Base-by-base conservation (phyloP, 2,888 invertebrate species). In the Scrobipalpa atriplicella region DNA sequence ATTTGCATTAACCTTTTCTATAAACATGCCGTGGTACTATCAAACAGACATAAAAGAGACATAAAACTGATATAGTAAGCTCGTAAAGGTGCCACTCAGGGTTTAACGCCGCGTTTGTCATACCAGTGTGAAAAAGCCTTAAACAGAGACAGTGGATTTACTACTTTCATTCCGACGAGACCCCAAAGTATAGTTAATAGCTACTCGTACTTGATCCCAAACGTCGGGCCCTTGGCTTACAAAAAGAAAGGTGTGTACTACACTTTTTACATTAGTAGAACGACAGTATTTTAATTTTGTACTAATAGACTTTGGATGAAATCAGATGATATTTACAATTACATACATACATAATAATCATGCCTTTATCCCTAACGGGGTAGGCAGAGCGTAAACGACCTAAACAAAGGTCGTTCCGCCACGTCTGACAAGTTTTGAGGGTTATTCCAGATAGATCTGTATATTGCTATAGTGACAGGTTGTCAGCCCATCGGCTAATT, bases 131-230 rank as follows among this genome's bases (percentile, higher is more conserved):
- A 29, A 18, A 56, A 62, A 29, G n/a, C 47, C 64, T 68, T 67
- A 68, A 67, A 70, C 36, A 66, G 66, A 69, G 64, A 54, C 64
- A 63, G 38, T 63, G 67, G 71, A 75, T 76, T 76, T 77, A 76
- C 74, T 70, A 71, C 72, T 73, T 73, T 76, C 73, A 72, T 75
- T 71, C 70, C 54, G 29, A 9, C 29, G 29, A 10, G 68, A 58
- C 67, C 70, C 70, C 69, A 72, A 73, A 75, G 69, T 70, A 71
- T 64, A 67, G 61, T 68, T 68, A 70, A 73, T 72, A 70, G 70
- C 65, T 64, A 73, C 72, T 69, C 70, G 64, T 64, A 60, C 67
- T 66, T 70, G 66, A 67, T 66, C 66, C 67, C 62, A 62, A 62
- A 61, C 64, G 51, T 43, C 21, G 16, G 65, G 47, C 54, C 41